phyloP scores from a whole-genome alignment of 1,140 invertebrate genomes.

The Fopius arisanus region DNA sequence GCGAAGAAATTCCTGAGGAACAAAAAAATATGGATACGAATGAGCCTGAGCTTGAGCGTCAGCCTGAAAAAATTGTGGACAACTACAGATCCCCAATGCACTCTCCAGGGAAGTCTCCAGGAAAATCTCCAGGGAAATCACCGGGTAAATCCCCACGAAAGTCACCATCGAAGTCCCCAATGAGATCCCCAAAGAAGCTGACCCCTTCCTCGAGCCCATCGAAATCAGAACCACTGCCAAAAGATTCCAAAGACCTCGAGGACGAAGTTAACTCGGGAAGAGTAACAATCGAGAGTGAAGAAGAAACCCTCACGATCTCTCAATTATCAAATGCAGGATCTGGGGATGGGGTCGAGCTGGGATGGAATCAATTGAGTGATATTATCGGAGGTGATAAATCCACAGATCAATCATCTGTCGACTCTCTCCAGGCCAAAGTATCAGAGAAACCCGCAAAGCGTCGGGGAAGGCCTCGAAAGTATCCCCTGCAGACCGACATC shows the following conservation, averaged over 20 bases:
- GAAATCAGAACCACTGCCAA: not conserved
- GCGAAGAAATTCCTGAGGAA: conserved; percentile 2
- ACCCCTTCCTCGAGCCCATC: not conserved
- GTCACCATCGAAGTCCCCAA: not conserved
- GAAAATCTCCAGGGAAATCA: not conserved
- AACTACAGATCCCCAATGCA: not conserved
- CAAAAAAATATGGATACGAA: conserved; percentile 5
- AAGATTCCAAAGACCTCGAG: not conserved
- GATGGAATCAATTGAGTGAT: conserved; percentile 7
- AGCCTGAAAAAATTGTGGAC: conserved; percentile 3
- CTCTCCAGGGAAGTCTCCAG: not conserved
- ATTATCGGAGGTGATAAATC: not conserved
- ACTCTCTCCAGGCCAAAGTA: not conserved
- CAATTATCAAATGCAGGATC: not conserved
- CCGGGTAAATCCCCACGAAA: not conserved
- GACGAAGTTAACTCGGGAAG: not conserved
- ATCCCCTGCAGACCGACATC: not conserved
- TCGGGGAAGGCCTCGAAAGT: conserved; percentile 49
- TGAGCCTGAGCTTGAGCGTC: conserved; percentile 1
- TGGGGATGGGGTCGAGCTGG: not conserved
- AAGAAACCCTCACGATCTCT: conserved; percentile 20
- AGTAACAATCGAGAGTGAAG: conserved; percentile 25
- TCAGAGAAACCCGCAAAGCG: conserved; percentile 37
- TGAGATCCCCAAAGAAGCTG: not conserved
- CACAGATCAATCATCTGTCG: not conserved